Percentiles rank a stretch among this genome's conserved stretches.
phyloP scores from a whole-genome alignment of 1,140 invertebrate species.

The Hydropsyche tenuis region DNA sequence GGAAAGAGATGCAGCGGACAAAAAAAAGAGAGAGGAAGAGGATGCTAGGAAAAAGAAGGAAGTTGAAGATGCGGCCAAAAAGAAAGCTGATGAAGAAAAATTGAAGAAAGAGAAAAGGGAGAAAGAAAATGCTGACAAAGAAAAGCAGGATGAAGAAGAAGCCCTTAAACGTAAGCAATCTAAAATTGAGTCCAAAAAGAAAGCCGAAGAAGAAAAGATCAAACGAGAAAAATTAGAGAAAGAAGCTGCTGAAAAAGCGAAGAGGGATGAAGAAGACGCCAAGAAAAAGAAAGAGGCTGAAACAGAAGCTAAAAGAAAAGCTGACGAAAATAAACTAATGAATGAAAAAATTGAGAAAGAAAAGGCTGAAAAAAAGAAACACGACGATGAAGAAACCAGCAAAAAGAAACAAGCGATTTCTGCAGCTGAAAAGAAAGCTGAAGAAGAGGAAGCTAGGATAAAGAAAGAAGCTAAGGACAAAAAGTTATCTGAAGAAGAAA shows the following conservation, averaged over 20 bases:
- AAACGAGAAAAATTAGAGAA: slow-evolving; percentile 40
- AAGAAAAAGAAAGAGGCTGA: slow-evolving; percentile 41
- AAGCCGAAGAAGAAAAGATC: slow-evolving; percentile 48
- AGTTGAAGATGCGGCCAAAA: too few species aligned
- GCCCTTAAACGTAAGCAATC: slow-evolving; percentile 50
- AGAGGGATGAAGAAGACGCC: slow-evolving; percentile 39
- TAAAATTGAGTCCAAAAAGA: slow-evolving; percentile 44
- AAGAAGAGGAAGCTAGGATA: background rate
- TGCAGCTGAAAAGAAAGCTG: slow-evolving; percentile 25
- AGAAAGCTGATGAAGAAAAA: slow-evolving; percentile 29
- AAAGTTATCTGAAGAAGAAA: background rate
- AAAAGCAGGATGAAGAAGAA: slow-evolving; percentile 51
- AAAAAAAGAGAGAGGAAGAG: background rate
- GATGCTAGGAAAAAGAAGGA: too few species aligned
- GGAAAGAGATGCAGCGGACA: background rate
- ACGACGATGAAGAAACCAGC: slow-evolving; percentile 25
- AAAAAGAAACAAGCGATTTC: slow-evolving; percentile 36
- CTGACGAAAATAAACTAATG: slow-evolving; percentile 16
- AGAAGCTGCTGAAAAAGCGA: slow-evolving; percentile 39
- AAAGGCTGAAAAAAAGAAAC: background rate
- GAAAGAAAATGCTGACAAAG: slow-evolving; percentile 42
- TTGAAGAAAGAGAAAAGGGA: slow-evolving; percentile 29
- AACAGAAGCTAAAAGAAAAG: slow-evolving; percentile 41
- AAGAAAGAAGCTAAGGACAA: background rate
- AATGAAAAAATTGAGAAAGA: slow-evolving; percentile 1